These are phyloP conservation scores for Oryzias celebensis DNA, from an alignment of 2,113 vertebrate species.

Conservation along the genomic window DNA sequence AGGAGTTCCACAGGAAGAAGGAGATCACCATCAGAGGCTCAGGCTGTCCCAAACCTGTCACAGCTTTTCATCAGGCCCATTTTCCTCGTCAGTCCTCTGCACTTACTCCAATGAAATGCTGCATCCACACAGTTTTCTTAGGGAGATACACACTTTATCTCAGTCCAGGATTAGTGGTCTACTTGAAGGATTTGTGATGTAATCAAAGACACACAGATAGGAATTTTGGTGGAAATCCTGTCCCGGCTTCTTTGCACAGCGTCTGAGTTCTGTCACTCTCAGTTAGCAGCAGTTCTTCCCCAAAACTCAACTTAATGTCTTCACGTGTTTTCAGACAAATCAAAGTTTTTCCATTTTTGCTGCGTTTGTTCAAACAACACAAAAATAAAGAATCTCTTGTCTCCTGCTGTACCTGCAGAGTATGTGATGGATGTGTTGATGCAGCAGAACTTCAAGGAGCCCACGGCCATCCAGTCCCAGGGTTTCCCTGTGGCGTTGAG, in stretches of 20 bases:
- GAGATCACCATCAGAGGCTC: slow-evolving; percentile 91
- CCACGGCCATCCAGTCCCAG: slow-evolving; percentile 95
- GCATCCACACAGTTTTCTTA: too few species aligned
- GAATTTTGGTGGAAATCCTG: too few species aligned
- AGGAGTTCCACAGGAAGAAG: slow-evolving; percentile 89
- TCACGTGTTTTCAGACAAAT: too few species aligned
- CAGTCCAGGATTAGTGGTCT: too few species aligned
- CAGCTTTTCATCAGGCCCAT: slow-evolving; percentile 89
- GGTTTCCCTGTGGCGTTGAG: slow-evolving; percentile 94
- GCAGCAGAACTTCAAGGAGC: slow-evolving; percentile 95
- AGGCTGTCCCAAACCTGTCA: slow-evolving; percentile 88
- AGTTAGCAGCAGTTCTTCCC: too few species aligned
- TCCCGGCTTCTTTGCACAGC: background rate
- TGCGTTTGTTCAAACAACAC: too few species aligned
- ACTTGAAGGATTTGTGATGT: too few species aligned
- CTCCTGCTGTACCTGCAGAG: slow-evolving; percentile 73
- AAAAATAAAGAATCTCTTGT: background rate
- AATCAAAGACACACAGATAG: too few species aligned
- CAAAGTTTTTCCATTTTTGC: too few species aligned
- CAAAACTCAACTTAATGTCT: too few species aligned
- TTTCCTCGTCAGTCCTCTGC: slow-evolving; percentile 88
- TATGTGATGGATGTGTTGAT: slow-evolving; percentile 94
- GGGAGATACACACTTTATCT: background rate
- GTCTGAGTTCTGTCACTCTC: background rate
- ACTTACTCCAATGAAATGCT: too few species aligned